These are phyloP conservation scores for Bugula neritina DNA, from an alignment of 2,888 invertebrate species.

Conservation along the genomic window DNA sequence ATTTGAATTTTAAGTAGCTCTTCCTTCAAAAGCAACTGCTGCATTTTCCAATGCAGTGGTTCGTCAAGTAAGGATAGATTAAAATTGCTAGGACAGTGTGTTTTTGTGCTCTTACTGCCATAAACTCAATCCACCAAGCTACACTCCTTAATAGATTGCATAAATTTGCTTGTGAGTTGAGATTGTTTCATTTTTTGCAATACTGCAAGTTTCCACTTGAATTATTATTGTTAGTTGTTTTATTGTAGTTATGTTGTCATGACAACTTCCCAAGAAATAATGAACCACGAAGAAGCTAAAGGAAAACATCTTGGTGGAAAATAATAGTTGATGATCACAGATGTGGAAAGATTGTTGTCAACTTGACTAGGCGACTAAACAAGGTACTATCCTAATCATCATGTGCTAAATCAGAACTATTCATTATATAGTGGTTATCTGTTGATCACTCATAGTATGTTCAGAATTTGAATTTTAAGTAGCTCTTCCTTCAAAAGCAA, in stretches of 20 bases:
- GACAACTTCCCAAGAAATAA: no score
- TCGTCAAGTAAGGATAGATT: slow-evolving; percentile 21
- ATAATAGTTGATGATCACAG: slow-evolving; percentile 98
- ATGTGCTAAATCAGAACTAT: no score
- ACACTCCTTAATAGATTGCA: not conserved
- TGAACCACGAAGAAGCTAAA: slow-evolving; percentile 99
- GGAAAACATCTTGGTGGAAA: slow-evolving; percentile 99
- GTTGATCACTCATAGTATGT: no score
- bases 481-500: slow-evolving; percentile 16
- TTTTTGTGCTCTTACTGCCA: not conserved
- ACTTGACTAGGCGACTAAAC: slow-evolving; percentile 94
- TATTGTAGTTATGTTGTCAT: no score
- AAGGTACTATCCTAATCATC: no score
- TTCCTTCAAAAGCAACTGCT: slow-evolving; percentile 22
- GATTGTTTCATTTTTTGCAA: no score
- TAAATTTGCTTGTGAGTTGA: no score
- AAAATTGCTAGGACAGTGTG: slow-evolving; percentile 6
- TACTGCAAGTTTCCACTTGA: no score
- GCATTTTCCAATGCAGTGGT: not conserved
- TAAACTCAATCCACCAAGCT: slow-evolving; percentile 13
- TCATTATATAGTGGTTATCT: no score
- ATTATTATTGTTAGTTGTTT: no score
- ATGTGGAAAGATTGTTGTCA: slow-evolving; percentile 97
- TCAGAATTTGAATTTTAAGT: no score
- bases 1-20: no score